Evolutionary conservation across 2,888 invertebrate genomes (phyloP), one percentile per base, ranked within the genome.

Genomic region (Mesorhabditis belari): DNA sequence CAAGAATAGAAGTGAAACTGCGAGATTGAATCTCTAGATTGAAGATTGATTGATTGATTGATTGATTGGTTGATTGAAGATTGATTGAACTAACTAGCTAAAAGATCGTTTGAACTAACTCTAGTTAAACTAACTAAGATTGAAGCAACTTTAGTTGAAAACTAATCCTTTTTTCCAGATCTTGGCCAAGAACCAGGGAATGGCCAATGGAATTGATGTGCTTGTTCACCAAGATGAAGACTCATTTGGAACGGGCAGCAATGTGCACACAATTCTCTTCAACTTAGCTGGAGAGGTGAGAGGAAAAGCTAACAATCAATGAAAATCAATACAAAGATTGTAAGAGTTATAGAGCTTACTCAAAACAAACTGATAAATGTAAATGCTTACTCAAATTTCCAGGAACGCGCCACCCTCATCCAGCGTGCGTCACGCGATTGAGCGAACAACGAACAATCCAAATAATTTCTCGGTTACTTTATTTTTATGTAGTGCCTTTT

Each of bases 251-350:
- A 70, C 74, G 49, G 81, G 81, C 57, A 62, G 58, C 65, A 80
- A 80, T 63, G 78, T 81, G 49, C 78, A 79, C 55, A 81, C 81
- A 29, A 71, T 77, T 60, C 75, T 81, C 54, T 81, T 78, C 74
- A 81, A 81, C 65, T 70, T 67, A 49, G 76, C 80, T 29, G 81
- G 80, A 65, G 80, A 80, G 75, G 80, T 80, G 62, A 50, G 23
- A 12, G n/a, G 23, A 29, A 12, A 55, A 44, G 52, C 51, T 56
- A n/a, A 50, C 21, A 19, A 17, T 19, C n/a, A 23, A 9, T 51
- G 12, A n/a, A n/a, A n/a, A n/a, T 25, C 19, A 24, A 49, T 55
- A 44, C 24, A 21, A n/a, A n/a, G 17, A 24, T 35, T 17, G 24
- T 24, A n/a, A n/a, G 19, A 19, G 2, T n/a, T 3, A 29, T 23